Base-by-base conservation (phyloP, 1,140 invertebrate species). In the Drosophila fuyamai region DNA sequence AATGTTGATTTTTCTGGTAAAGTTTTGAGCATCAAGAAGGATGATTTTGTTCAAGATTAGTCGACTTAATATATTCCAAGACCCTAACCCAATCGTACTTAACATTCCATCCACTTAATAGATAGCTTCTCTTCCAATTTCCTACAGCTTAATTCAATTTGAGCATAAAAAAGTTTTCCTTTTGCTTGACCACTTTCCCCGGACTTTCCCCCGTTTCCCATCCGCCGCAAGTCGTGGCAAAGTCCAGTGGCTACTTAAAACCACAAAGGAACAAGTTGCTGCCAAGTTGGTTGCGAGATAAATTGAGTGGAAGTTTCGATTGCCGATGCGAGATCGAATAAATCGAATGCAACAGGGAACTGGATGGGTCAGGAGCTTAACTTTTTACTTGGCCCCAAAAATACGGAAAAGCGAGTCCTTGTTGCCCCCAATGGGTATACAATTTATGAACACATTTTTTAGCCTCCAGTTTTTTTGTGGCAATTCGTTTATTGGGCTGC, bases 221-320 rank as follows among this genome's bases (percentile, higher is more conserved):
- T 14, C 1, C 13, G 4, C 29, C 5, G 18, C 13, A 48, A 38
- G 48, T 54, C 51, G 40, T 41, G 38, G 47, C 41, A 77, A 77
- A 53, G 77, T 84, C 72, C 48, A 56, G 35, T 53, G 40, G 65
- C 44, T 65, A 76, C 54, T 76, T 50, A 61, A 77, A 81, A 56
- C 81, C 73, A 46, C 77, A 71, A 74, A 67, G 58, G 38, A 56
- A 36, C 79, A 71, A 80, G 75, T 73, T 65, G 67, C 50, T 23
- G 27, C 13, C 58, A 68, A 50, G 54, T 71, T 71, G 32, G 44
- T 53, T 43, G 43, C 54, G 27, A 32, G 59, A 73, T 65, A 88
- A 86, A 86, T 82, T 82, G 83, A 67, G 66, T 79, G 83, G 56
- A 84, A 70, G 60, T 58, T 71, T 58, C 50, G 54, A 53, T 36